phyloP scores from a whole-genome alignment of 2,888 invertebrate species.

The Mycalesis mineus region DNA sequence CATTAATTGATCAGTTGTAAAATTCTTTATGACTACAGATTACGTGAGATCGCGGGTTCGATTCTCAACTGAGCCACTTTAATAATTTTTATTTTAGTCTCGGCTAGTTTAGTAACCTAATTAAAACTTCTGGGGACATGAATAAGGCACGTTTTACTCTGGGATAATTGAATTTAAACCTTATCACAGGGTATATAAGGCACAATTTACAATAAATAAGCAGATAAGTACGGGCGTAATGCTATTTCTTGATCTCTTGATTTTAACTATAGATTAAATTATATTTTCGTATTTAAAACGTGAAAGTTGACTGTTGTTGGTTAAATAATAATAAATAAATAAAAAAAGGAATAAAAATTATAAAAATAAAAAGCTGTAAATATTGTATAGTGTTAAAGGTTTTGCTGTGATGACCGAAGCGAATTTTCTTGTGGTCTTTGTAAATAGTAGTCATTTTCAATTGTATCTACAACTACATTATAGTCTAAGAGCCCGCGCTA shows the following conservation, averaged over 20 bases:
- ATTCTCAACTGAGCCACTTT: too few relatives aligned
- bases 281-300: constrained; percentile 66
- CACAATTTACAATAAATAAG: not conserved
- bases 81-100: not conserved
- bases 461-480: not conserved
- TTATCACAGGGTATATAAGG: too few relatives aligned
- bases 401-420: constrained; percentile 45
- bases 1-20: too few relatives aligned
- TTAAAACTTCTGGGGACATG: too few relatives aligned
- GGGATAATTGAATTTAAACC: too few relatives aligned
- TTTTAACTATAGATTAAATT: constrained; percentile 61
- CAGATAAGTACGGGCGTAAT: constrained; percentile 19
- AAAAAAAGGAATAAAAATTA: not conserved
- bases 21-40: too few relatives aligned
- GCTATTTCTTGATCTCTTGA: constrained; percentile 61
- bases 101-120: too few relatives aligned
- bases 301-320: constrained; percentile 51
- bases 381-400: constrained; percentile 68
- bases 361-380: constrained; percentile 41
- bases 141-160: too few relatives aligned
- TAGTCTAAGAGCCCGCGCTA: too few relatives aligned
- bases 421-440: constrained; percentile 8
- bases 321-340: not conserved
- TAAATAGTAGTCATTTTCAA: constrained; percentile 23
- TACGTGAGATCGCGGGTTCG: too few relatives aligned